Percentiles rank a stretch among this genome's conserved stretches.
Evolutionary conservation across 2,888 invertebrate species (phyloP).

Genomic region (Chymomyza caudatula): DNA sequence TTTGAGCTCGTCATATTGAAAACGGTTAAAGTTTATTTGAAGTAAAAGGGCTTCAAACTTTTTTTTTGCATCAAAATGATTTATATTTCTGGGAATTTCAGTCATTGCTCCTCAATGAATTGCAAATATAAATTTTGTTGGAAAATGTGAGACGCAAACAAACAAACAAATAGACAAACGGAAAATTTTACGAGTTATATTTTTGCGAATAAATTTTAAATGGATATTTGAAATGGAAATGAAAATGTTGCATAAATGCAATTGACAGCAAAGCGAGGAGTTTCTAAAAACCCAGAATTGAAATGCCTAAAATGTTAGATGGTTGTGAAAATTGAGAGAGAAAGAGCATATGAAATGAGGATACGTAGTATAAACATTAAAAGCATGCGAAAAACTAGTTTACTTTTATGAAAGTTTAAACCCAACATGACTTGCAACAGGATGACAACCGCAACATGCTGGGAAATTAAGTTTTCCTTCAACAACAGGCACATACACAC

Average conservation of each 20-base stretch:
- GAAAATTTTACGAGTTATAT: constrained; percentile 13
- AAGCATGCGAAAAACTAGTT: background rate
- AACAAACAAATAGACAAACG: constrained; percentile 4
- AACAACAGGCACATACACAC: background rate
- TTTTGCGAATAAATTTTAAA: constrained; percentile 26
- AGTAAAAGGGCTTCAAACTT: constrained; percentile 14
- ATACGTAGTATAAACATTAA: background rate
- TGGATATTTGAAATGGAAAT: constrained; percentile 42
- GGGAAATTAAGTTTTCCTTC: background rate
- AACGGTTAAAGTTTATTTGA: background rate
- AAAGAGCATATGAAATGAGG: background rate
- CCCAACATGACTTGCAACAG: background rate
- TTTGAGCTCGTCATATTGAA: background rate
- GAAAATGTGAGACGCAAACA: constrained; percentile 5
- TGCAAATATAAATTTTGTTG: constrained; percentile 45
- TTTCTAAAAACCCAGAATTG: constrained; percentile 12
- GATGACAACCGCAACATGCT: background rate
- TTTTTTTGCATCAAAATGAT: constrained; percentile 37
- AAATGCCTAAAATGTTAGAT: constrained; percentile 8
- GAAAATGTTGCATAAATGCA: constrained; percentile 37
- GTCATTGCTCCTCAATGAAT: constrained; percentile 61
- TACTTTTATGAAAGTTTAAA: background rate
- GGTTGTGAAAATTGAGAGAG: background rate
- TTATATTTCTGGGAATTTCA: constrained; percentile 42
- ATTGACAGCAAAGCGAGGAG: constrained; percentile 10